Evolutionary conservation across 37 sponge, comb jelly and placozoan species (phyloP).

Genomic region (Lycopodina hypogea): DNA sequence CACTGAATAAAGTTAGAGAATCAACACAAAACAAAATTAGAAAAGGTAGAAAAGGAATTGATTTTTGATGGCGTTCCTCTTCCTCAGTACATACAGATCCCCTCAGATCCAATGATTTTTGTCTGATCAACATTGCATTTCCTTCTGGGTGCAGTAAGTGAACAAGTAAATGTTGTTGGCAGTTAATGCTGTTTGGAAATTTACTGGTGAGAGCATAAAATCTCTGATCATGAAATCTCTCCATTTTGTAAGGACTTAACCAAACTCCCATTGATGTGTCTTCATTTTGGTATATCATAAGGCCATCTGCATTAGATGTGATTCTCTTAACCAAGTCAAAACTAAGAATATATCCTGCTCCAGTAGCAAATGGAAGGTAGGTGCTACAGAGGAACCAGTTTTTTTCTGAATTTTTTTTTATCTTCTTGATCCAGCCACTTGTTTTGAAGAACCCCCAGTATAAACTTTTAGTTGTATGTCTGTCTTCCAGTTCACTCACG

Average conservation of each 20-base stretch:
- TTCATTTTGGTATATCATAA: conserved; percentile 66
- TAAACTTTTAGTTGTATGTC: conserved; percentile 9
- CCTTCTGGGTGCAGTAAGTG: too few species aligned
- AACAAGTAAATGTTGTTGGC: too few species aligned
- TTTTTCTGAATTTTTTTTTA: conserved; percentile 71
- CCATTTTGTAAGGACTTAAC: conserved; percentile 65
- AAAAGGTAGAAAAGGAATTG: too few species aligned
- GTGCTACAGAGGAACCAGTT: conserved; percentile 81
- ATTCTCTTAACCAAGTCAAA: conserved; percentile 61
- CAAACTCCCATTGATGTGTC: conserved; percentile 89
- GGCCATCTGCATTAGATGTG: conserved; percentile 32
- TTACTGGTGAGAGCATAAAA: too few species aligned
- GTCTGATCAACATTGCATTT: too few species aligned
- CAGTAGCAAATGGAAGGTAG: conserved; percentile 86
- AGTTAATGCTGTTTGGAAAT: too few species aligned
- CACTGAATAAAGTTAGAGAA: too few species aligned
- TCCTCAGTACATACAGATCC: too few species aligned
- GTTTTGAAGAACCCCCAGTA: conserved; percentile 92
- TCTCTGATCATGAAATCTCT: conserved; percentile 73
- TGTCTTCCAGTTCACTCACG: conserved; percentile 35
- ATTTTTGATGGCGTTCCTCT: too few species aligned
- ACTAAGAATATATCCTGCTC: conserved; percentile 79
- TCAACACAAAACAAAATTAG: too few species aligned
- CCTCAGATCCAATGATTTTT: too few species aligned
- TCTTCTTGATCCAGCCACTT: conserved; percentile 48